Percentiles rank a stretch among this genome's conserved stretches.
phyloP scores from a whole-genome alignment of 2,113 vertebrate genomes.

The Tor tambroides region DNA sequence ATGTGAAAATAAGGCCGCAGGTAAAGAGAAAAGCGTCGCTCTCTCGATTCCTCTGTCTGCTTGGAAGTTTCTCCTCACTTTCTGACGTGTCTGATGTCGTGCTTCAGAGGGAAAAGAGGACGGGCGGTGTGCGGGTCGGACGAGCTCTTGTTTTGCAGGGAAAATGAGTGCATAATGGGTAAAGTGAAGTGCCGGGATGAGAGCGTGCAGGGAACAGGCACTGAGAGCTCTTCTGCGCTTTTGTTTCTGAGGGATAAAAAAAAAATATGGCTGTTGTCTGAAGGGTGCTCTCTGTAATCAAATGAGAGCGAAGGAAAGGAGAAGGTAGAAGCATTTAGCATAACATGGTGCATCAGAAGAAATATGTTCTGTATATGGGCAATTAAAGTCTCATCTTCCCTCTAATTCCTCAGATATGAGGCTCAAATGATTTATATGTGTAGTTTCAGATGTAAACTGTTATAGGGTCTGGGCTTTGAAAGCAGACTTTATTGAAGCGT shows the following conservation, averaged over 20 bases:
- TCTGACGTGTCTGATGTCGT: constrained; percentile 23
- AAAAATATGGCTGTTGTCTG: constrained; percentile 41
- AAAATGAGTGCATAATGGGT: constrained; percentile 48
- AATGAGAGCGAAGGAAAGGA: constrained; percentile 2
- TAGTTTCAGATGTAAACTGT: constrained; percentile 20
- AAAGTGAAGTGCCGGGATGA: constrained; percentile 43
- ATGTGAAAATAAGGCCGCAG: constrained; percentile 50
- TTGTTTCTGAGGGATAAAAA: constrained; percentile 43
- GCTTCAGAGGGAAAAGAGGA: constrained; percentile 13
- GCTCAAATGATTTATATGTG: neutral
- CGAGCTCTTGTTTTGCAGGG: constrained; percentile 42
- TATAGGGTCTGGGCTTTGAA: neutral
- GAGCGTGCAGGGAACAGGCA: constrained; percentile 35
- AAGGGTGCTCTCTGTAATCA: constrained; percentile 37
- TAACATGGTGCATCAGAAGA: constrained; percentile 2
- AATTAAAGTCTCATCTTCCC: constrained; percentile 18
- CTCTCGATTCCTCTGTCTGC: neutral
- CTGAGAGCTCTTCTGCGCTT: constrained; percentile 35
- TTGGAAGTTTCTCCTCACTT: constrained; percentile 28
- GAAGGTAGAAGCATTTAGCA: constrained; percentile 5
- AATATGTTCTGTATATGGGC: neutral
- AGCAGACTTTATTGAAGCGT: constrained; percentile 40
- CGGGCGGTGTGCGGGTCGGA: neutral
- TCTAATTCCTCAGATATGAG: constrained; percentile 9
- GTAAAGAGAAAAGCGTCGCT: neutral